Evolutionary conservation across 2,888 invertebrate genomes (phyloP).

Genomic region (Aphelenchoides bicaudatus): DNA sequence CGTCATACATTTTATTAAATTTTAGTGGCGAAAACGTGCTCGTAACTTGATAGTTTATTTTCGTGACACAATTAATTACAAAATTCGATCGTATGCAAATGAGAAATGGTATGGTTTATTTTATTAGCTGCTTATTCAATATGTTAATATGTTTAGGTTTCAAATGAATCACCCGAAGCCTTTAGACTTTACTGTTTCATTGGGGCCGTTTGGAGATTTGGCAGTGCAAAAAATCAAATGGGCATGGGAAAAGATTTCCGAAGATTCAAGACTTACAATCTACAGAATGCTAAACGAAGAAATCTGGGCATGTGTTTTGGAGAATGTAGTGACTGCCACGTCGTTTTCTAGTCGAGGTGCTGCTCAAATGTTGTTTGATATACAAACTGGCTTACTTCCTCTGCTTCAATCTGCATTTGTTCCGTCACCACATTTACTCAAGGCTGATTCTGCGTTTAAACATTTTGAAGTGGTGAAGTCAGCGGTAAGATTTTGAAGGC

Average conservation of each 20-base stretch:
- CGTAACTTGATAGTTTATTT: constrained; percentile 27
- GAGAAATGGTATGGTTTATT: constrained; percentile 31
- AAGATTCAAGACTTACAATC: constrained; percentile 30
- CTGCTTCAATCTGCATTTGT: constrained; percentile 30
- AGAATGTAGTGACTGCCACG: constrained; percentile 26
- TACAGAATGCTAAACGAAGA: constrained; percentile 34
- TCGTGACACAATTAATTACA: constrained; percentile 25
- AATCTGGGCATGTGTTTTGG: constrained; percentile 31
- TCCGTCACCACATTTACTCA: constrained; percentile 19
- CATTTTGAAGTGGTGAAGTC: constrained; percentile 27
- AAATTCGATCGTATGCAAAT: constrained; percentile 18
- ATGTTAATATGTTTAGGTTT: too few species aligned
- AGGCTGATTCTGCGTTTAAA: constrained; percentile 14
- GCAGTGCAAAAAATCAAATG: constrained; percentile 26
- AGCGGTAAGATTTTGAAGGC: constrained; percentile 22
- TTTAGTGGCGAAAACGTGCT: constrained; percentile 36
- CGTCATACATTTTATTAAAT: too few species aligned
- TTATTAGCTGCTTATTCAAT: neutral
- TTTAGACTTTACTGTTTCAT: constrained; percentile 31
- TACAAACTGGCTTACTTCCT: constrained; percentile 34
- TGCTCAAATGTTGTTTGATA: constrained; percentile 37
- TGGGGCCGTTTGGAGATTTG: constrained; percentile 30
- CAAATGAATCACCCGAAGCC: constrained; percentile 32
- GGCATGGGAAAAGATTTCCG: constrained; percentile 31
- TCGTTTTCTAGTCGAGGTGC: constrained; percentile 37